Percentiles rank a stretch among this genome's conserved stretches.
Conservation (phyloP, 2,113 vertebrate species). For the Protobothrops mucrosquamatus region DNA sequence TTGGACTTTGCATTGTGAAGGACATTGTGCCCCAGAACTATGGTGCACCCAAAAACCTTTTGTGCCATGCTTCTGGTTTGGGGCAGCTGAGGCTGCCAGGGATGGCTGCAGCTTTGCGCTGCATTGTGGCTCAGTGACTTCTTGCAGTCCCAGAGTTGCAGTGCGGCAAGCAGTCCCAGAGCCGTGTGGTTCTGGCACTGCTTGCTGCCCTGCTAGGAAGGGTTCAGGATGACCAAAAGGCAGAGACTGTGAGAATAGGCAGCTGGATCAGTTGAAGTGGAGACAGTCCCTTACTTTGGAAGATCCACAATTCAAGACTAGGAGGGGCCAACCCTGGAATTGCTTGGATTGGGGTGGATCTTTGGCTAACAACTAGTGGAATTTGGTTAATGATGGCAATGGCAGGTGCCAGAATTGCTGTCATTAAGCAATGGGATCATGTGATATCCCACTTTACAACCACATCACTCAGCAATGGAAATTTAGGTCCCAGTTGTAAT, state of each 20-base stretch:
- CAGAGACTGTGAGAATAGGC: not conserved
- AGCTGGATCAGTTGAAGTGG: not conserved
- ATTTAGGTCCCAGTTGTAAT: no score
- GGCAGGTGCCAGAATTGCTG: no score
- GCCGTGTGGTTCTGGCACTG: not conserved
- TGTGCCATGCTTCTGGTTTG: not conserved
- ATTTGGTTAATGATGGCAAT: no score
- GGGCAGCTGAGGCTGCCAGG: not conserved
- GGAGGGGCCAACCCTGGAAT: no score
- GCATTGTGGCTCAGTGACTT: not conserved
- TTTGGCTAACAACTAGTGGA: no score
- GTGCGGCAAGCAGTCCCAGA: not conserved
- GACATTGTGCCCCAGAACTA: not conserved
- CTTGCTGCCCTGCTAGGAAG: not conserved
- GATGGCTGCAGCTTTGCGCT: not conserved
- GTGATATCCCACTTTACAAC: no score
- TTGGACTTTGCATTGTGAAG: no score
- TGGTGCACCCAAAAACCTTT: not conserved
- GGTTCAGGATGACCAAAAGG: not conserved
- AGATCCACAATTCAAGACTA: not conserved
- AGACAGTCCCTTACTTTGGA: not conserved
- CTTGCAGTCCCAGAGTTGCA: not conserved
- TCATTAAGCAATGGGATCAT: no score
- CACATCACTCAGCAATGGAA: no score
- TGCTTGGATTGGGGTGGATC: no score